phyloP scores from a whole-genome alignment of 2,888 invertebrate genomes.

The Blastobasis adustella region DNA sequence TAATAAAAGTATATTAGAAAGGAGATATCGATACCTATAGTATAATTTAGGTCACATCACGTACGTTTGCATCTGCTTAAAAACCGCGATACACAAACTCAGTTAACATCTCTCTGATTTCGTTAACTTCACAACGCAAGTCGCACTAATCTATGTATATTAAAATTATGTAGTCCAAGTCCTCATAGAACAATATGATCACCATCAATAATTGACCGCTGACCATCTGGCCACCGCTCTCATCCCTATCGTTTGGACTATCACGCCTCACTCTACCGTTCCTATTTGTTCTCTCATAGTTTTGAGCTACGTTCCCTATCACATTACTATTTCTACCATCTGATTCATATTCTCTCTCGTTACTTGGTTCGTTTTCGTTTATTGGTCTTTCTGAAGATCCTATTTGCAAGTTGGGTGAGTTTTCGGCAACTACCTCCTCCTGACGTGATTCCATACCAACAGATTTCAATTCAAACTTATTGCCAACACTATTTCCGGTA shows the following conservation, averaged over 20 bases:
- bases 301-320: not conserved
- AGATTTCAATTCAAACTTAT: no score
- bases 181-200: conserved; percentile 44
- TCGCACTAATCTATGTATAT: conserved; percentile 30
- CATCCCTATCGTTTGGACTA: conserved; percentile 8
- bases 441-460: no score
- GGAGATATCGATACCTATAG: no score
- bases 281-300: not conserved
- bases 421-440: no score
- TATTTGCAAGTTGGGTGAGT: no score
- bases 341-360: conserved; percentile 1
- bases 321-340: conserved; percentile 6
- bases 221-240: conserved; percentile 24
- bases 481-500: no score
- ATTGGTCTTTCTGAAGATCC: not conserved
- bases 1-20: no score
- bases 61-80: no score
- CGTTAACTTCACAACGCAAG: conserved; percentile 2
- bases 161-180: conserved; percentile 38
- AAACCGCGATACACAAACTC: no score
- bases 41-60: no score
- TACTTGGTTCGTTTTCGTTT: conserved; percentile 1
- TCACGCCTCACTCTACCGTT: conserved; percentile 28
- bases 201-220: conserved; percentile 55
- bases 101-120: not conserved